A percentile compares a stretch with the other conserved stretches of the same genome.
phyloP scores from a whole-genome alignment of 2,797 vertebrate genomes.

The Gephyroberyx darwinii region DNA sequence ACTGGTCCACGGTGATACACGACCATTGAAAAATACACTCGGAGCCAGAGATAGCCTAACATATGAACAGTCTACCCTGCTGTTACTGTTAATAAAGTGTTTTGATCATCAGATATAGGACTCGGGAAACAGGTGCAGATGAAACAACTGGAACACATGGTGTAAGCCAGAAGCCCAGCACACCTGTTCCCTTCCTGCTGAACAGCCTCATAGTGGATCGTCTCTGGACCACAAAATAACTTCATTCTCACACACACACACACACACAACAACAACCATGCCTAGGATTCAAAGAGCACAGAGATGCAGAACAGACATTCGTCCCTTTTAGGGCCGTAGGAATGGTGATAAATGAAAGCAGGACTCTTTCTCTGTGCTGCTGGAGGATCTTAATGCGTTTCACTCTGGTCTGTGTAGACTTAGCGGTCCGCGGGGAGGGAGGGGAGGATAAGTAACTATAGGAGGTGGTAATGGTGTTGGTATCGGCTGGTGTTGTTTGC shows the following conservation, averaged over 20 bases:
- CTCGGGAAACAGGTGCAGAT: constrained; percentile 76
- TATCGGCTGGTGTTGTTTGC: constrained; percentile 79
- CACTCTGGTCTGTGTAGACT: constrained; percentile 66
- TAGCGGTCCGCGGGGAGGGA: constrained; percentile 65
- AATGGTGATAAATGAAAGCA: constrained; percentile 78
- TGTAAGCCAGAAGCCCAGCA: constrained; percentile 76
- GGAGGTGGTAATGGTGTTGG: constrained; percentile 77
- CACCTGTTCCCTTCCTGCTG: constrained; percentile 79
- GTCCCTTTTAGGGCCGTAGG: constrained; percentile 76
- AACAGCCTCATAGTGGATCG: constrained; percentile 71
- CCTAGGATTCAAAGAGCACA: constrained; percentile 75
- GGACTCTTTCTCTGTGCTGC: constrained; percentile 69
- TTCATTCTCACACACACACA: constrained; percentile 56
- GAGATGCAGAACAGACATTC: constrained; percentile 77
- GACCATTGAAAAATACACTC: constrained; percentile 11
- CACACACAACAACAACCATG: constrained; percentile 47
- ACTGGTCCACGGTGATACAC: constrained; percentile 29
- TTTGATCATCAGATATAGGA: constrained; percentile 68
- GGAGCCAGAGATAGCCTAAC: constrained; percentile 28
- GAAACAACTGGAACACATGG: constrained; percentile 77
- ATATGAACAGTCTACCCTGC: constrained; percentile 7
- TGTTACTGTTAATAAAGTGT: constrained; percentile 70
- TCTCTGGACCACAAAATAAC: constrained; percentile 73
- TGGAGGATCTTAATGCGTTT: constrained; percentile 75
- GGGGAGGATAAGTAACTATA: constrained; percentile 77